Evolutionary conservation across 2,113 vertebrate genomes (phyloP).

Genomic region (Pelecanoides urinatrix): DNA sequence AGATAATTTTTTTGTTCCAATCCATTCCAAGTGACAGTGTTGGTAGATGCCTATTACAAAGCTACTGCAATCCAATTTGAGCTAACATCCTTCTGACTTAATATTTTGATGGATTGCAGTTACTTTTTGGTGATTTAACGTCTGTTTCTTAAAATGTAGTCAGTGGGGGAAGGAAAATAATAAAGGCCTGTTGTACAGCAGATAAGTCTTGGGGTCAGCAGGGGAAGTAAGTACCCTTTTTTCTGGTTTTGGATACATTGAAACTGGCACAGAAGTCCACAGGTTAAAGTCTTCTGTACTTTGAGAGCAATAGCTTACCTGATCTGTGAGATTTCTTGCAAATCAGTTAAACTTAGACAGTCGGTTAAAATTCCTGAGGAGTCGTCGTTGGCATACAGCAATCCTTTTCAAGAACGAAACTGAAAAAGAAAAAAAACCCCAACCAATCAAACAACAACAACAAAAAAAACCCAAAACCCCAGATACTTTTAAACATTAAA

Average conservation of each 20-base stretch:
- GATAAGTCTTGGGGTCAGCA: background rate
- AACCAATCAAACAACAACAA: too few species aligned
- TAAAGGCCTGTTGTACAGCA: background rate
- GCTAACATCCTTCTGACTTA: background rate
- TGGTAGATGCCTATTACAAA: background rate
- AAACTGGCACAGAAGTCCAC: background rate
- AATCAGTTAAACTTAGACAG: background rate
- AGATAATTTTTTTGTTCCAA: background rate
- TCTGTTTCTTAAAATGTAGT: background rate
- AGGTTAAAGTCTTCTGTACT: background rate
- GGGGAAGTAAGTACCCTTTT: background rate
- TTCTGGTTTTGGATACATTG: background rate
- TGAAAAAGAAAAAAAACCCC: background rate
- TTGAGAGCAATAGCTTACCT: background rate
- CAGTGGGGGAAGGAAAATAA: background rate
- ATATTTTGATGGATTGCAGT: background rate
- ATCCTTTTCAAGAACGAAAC: background rate
- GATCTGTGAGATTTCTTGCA: background rate
- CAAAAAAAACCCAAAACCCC: fast-evolving
- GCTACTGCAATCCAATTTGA: background rate
- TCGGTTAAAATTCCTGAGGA: background rate
- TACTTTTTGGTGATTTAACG: background rate
- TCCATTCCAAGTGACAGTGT: background rate
- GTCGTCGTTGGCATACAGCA: background rate
- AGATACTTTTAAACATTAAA: background rate